These are phyloP conservation scores for Salvator merianae DNA, from an alignment of 2,113 vertebrate genomes.

Conservation along the genomic window DNA sequence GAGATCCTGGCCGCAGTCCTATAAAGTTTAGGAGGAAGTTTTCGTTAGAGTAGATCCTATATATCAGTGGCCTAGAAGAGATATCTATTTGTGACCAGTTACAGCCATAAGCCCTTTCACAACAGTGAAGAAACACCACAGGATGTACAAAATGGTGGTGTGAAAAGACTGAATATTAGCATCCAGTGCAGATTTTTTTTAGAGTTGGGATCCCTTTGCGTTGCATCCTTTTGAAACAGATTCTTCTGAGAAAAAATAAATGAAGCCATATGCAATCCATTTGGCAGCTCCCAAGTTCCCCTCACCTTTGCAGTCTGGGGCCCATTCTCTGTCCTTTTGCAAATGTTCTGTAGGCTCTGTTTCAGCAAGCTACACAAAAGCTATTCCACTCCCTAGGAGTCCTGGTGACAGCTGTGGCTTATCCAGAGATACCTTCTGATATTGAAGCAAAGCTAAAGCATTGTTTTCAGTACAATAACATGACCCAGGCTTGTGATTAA, in stretches of 20 bases:
- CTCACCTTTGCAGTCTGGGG: slow-evolving; percentile 18
- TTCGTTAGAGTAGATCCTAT: no score
- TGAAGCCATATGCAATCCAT: slow-evolving; percentile 10
- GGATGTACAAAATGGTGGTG: no score
- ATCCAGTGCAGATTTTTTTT: neutral
- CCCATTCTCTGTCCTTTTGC: slow-evolving; percentile 22
- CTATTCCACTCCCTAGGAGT: slow-evolving; percentile 48
- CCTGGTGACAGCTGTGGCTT: slow-evolving; percentile 34
- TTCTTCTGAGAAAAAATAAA: slow-evolving; percentile 24
- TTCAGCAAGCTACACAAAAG: slow-evolving; percentile 46
- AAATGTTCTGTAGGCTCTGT: slow-evolving; percentile 46
- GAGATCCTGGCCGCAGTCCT: neutral
- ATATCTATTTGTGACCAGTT: no score
- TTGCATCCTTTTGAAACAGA: slow-evolving; percentile 9
- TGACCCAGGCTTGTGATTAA: slow-evolving; percentile 50
- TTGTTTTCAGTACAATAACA: slow-evolving; percentile 44
- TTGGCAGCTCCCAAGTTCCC: slow-evolving; percentile 28
- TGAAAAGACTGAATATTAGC: neutral
- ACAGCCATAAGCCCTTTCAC: no score
- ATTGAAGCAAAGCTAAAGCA: slow-evolving; percentile 38
- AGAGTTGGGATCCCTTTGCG: slow-evolving; percentile 23
- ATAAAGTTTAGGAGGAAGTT: no score
- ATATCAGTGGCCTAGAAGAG: no score
- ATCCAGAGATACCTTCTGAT: slow-evolving; percentile 43
- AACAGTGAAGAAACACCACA: no score